phyloP scores from a whole-genome alignment of 1,140 invertebrate genomes.

The Prorops nasuta region DNA sequence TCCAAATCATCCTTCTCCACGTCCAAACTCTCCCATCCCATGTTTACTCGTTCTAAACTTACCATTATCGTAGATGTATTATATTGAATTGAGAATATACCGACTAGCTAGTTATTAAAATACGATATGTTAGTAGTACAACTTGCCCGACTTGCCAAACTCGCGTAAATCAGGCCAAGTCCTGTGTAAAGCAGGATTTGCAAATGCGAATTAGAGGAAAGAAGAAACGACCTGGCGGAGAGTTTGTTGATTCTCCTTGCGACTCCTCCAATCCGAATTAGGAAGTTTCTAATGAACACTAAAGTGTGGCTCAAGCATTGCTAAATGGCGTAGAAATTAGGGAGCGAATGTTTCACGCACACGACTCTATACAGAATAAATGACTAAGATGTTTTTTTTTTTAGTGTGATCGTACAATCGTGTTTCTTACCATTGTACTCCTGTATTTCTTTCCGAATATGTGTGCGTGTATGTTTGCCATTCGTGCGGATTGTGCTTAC shows the following conservation, averaged over 20 bases:
- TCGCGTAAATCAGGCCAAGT: constrained; percentile 26
- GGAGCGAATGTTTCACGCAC: background rate
- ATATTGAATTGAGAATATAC: constrained; percentile 30
- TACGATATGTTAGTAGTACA: constrained; percentile 36
- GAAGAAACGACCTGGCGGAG: too few relatives aligned
- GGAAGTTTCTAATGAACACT: constrained; percentile 30
- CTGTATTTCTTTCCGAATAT: too few relatives aligned
- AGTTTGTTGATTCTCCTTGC: too few relatives aligned
- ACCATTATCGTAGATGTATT: constrained; percentile 36
- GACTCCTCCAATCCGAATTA: constrained; percentile 57
- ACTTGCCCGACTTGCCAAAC: constrained; percentile 56
- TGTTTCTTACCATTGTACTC: too few relatives aligned
- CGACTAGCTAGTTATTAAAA: constrained; percentile 21
- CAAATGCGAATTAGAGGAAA: too few relatives aligned
- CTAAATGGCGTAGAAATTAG: constrained; percentile 18
- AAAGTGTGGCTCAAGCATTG: constrained; percentile 34
- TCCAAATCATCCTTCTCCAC: constrained; percentile 3
- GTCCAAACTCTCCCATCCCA: constrained; percentile 4
- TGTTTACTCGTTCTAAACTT: constrained; percentile 32
- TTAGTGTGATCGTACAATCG: too few relatives aligned
- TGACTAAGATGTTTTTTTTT: too few relatives aligned
- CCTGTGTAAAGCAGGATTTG: too few relatives aligned
- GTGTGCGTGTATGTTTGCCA: too few relatives aligned
- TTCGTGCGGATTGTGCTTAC: too few relatives aligned
- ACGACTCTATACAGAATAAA: too few relatives aligned